phyloP scores from a whole-genome alignment of 2,888 invertebrate species.

The Yponomeuta plumbellus region DNA sequence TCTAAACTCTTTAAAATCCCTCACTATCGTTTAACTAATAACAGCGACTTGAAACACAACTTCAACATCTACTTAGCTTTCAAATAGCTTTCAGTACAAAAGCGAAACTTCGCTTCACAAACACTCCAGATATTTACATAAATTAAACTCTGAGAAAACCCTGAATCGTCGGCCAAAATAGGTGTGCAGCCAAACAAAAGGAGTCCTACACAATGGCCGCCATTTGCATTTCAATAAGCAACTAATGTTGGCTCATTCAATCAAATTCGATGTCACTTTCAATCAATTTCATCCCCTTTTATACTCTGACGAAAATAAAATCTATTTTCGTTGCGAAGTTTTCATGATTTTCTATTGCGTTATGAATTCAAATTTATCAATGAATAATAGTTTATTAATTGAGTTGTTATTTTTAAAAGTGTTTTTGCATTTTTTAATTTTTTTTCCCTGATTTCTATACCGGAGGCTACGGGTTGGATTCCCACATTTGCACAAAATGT shows the following conservation, averaged over 20 bases:
- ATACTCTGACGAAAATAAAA: background rate
- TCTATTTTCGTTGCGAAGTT: background rate
- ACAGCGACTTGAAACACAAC: too few species aligned
- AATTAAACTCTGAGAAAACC: background rate
- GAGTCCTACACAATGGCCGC: background rate
- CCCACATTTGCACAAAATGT: too few species aligned
- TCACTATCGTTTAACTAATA: too few species aligned
- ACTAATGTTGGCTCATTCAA: background rate
- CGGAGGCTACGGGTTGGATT: too few species aligned
- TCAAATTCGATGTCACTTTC: background rate
- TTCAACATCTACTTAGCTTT: too few species aligned
- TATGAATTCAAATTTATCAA: too few species aligned
- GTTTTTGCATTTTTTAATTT: too few species aligned
- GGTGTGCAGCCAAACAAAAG: background rate
- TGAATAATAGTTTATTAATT: too few species aligned
- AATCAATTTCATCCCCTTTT: background rate
- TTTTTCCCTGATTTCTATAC: too few species aligned
- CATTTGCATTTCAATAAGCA: background rate
- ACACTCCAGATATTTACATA: background rate
- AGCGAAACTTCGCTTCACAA: background rate
- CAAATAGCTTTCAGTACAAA: background rate
- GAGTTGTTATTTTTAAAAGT: too few species aligned
- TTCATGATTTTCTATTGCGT: background rate
- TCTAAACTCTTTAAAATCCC: too few species aligned
- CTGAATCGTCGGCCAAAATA: background rate